Percentiles rank a stretch among this genome's conserved stretches.
Conservation (phyloP, 2,888 invertebrate genomes). For the Marronus borbonicus region DNA sequence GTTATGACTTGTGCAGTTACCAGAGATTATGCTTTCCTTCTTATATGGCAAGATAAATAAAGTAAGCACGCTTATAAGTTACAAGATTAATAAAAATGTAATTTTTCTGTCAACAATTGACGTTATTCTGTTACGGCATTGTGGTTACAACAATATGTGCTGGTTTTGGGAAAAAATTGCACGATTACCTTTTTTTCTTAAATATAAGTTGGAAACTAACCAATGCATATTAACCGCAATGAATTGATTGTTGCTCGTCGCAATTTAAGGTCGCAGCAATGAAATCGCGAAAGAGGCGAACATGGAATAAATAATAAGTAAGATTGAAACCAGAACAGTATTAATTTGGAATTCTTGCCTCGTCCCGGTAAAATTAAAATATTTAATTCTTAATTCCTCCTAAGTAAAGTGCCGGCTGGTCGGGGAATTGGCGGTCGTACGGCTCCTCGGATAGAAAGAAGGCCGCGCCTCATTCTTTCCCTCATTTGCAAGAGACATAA, state of each 20-base stretch:
- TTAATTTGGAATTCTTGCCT: slow-evolving; percentile 39
- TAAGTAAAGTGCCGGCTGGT: slow-evolving; percentile 32
- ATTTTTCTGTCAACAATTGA: too few species aligned
- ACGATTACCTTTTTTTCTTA: not conserved
- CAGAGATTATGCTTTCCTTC: too few species aligned
- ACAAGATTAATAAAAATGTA: too few species aligned
- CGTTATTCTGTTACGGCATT: not conserved
- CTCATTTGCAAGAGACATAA: slow-evolving; percentile 39
- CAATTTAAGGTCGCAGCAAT: not conserved
- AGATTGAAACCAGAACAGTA: slow-evolving; percentile 21
- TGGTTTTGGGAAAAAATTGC: not conserved
- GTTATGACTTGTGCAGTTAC: too few species aligned
- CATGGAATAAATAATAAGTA: slow-evolving; percentile 35
- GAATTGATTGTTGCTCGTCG: slow-evolving; percentile 9
- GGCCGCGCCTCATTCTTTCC: not conserved
- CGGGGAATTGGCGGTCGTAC: slow-evolving; percentile 4
- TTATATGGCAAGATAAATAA: too few species aligned
- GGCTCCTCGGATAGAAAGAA: not conserved
- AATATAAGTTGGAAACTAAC: not conserved
- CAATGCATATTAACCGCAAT: slow-evolving; percentile 1
- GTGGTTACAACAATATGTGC: not conserved
- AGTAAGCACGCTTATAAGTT: too few species aligned
- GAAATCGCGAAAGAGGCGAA: slow-evolving; percentile 13
- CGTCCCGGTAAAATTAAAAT: slow-evolving; percentile 59
- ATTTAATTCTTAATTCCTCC: slow-evolving; percentile 61